phyloP scores from a whole-genome alignment of 2,797 vertebrate genomes.

The Gobionotothen gibberifrons region DNA sequence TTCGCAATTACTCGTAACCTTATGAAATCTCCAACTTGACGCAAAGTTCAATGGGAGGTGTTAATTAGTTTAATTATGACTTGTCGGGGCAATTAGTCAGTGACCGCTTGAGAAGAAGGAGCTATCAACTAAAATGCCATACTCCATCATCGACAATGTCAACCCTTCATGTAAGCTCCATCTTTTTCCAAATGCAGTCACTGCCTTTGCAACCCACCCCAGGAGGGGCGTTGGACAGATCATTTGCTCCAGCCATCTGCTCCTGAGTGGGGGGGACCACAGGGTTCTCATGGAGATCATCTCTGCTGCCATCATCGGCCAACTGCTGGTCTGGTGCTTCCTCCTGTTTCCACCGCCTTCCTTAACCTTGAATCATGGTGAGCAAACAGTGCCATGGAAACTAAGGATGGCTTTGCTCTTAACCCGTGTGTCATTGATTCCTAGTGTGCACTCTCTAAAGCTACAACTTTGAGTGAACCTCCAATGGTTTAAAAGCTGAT shows the following conservation, averaged over 20 bases:
- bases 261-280: conserved; percentile 34
- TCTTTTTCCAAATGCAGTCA: conserved; percentile 35
- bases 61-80: conserved; percentile 43
- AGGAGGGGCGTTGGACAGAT: conserved; percentile 57
- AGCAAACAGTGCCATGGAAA: conserved; percentile 32
- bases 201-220: conserved; percentile 32
- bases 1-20: conserved; percentile 33
- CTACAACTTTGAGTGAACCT: background rate
- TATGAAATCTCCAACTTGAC: conserved; percentile 19
- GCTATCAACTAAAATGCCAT: conserved; percentile 21
- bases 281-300: conserved; percentile 51
- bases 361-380: conserved; percentile 11
- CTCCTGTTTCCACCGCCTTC: conserved; percentile 6
- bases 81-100: conserved; percentile 41
- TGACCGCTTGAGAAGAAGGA: conserved; percentile 8
- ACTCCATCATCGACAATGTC: conserved; percentile 15
- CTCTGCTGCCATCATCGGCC: conserved; percentile 41
- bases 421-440: conserved; percentile 1
- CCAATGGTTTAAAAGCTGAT: too few species aligned
- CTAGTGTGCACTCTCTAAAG: background rate
- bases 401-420: conserved; percentile 21
- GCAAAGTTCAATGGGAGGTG: conserved; percentile 23
- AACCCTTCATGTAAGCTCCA: conserved; percentile 27
- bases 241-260: conserved; percentile 70
- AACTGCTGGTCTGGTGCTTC: conserved; percentile 53